Evolutionary conservation across 2,888 invertebrate species (phyloP).

Genomic region (Troilus luridus): DNA sequence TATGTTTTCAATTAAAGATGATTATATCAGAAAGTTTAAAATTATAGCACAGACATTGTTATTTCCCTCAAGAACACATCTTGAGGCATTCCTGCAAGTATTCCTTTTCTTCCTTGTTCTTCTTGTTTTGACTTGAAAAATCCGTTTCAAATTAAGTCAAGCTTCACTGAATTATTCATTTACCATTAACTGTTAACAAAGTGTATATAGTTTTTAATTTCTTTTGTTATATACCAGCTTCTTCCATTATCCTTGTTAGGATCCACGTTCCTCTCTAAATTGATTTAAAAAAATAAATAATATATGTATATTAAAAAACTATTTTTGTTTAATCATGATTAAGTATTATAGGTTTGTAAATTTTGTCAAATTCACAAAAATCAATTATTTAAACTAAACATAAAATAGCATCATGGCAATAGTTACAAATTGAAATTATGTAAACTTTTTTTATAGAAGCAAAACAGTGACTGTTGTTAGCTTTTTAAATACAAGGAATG

Average conservation of each 20-base stretch:
- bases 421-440: too few species aligned
- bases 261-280: background rate
- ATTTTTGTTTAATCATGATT: too few species aligned
- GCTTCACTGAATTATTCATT: background rate
- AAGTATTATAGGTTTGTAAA: too few species aligned
- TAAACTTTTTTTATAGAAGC: too few species aligned
- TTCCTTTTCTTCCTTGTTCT: background rate
- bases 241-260: background rate
- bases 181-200: background rate
- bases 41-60: background rate
- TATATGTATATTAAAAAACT: too few species aligned
- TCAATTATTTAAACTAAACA: too few species aligned
- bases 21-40: background rate
- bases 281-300: background rate
- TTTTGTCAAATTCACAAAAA: too few species aligned
- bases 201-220: too few species aligned
- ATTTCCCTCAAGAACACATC: background rate
- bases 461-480: too few species aligned
- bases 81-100: background rate
- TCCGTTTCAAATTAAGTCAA: background rate
- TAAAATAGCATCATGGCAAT: too few species aligned
- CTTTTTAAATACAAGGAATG: too few species aligned
- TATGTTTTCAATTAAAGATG: background rate
- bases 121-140: background rate
- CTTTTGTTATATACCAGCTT: background rate